A percentile compares a stretch with the other conserved stretches of the same genome.
These are phyloP conservation scores for Halcyon smyrnensis DNA, from an alignment of 2,797 vertebrate species.

Conservation along the genomic window DNA sequence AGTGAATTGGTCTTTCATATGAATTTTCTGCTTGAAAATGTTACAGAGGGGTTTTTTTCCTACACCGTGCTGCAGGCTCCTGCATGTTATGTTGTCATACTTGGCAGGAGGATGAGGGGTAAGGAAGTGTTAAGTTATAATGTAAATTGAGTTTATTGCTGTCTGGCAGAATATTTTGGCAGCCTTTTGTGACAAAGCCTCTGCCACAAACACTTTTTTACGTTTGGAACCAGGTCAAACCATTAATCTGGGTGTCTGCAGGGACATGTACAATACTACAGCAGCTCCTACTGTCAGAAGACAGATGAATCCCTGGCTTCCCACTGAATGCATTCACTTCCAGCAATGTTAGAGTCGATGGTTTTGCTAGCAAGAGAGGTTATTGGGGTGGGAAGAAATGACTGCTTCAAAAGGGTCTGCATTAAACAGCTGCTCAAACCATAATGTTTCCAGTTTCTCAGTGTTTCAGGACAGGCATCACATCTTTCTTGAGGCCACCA, in stretches of 20 bases:
- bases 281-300: slow-evolving; percentile 66
- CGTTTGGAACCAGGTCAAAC: slow-evolving; percentile 69
- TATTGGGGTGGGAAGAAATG: not conserved
- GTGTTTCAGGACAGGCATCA: not conserved
- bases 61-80: not conserved
- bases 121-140: slow-evolving; percentile 75
- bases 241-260: slow-evolving; percentile 59
- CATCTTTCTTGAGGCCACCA: not conserved
- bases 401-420: not conserved
- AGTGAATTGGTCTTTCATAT: not conserved
- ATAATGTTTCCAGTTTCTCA: not conserved
- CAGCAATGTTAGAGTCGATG: not conserved
- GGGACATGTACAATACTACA: slow-evolving; percentile 51
- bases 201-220: slow-evolving; percentile 70
- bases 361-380: not conserved
- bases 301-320: slow-evolving; percentile 8
- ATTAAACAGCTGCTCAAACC: not conserved
- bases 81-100: slow-evolving; percentile 63
- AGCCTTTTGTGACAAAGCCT: slow-evolving; percentile 67
- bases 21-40: slow-evolving; percentile 29
- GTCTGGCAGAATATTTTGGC: slow-evolving; percentile 75
- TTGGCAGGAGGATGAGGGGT: slow-evolving; percentile 64
- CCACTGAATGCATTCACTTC: not conserved
- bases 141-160: slow-evolving; percentile 76
- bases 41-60: not conserved